Evolutionary conservation across 2,797 vertebrate genomes (phyloP), one percentile per base, ranked within the genome.

Genomic region (Spondyliosoma cantharus): DNA sequence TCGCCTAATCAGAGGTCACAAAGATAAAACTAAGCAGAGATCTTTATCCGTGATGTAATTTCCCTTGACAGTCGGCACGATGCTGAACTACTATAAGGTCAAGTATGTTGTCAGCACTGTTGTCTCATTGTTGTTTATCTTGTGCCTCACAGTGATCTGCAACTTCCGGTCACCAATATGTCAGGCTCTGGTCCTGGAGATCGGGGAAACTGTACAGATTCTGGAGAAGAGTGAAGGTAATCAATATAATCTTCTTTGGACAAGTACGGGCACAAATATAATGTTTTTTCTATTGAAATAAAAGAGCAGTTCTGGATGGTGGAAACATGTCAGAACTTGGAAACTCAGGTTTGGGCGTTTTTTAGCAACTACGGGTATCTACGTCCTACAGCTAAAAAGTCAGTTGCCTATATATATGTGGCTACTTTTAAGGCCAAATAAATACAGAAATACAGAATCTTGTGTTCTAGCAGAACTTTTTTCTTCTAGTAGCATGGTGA

Each of bases 161-260:
- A 98, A 96, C 94, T 99, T 99, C 95, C 96, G 97, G 81, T 97
- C 96, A 84, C 90, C 97, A 68, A 95, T 97, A 86, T 96, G 96
- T 78, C 97, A 99, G 91, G 96, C 97, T 56, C 95, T 99, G 92
- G 95, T 96, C 81, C 95, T 99, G 94, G 98, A 99, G 94, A 96
- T 99, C 52, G 98, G 98, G 93, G 98, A 99, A 92, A 98, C 96
- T 1, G 97, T 99, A 53, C 98, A 99, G 93, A 99, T 99, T 90
- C 91, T 99, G 93, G 98, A 99, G 92, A 99, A 97, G 93, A 97
- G 96, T 93, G 98, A 99, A 95, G 98, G 98, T 99, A 94, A 58
- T 2, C 9, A 32, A 11, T 57, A 8, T 14, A 3, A 58, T 65
- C 1, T 32, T 16, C 11, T 25, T 6, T 25, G 2, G 3, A 32